Percentiles rank a stretch among this genome's conserved stretches.
Conservation (phyloP, 2,888 invertebrate species). For the Sericinus montela region DNA sequence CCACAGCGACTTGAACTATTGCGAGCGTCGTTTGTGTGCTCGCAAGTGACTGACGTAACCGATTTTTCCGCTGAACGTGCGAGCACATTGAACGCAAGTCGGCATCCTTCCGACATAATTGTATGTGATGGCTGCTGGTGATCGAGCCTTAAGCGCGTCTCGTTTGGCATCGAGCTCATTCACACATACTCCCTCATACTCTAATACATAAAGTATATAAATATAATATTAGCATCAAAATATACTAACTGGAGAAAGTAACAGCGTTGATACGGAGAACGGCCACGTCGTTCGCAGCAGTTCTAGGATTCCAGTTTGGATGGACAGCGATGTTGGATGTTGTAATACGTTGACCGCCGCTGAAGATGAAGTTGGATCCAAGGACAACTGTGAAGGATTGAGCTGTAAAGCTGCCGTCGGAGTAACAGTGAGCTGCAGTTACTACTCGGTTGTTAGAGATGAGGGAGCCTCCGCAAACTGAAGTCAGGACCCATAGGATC, state of each 20-base stretch:
- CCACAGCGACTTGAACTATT: too few relatives aligned
- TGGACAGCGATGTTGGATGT: conserved; percentile 28
- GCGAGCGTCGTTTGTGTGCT: too few relatives aligned
- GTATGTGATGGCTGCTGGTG: too few relatives aligned
- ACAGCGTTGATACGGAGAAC: conserved; percentile 31
- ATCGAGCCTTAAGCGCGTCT: too few relatives aligned
- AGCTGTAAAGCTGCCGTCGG: conserved; percentile 37
- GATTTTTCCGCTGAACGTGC: too few relatives aligned
- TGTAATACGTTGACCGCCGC: conserved; percentile 35
- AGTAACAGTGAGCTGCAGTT: conserved; percentile 49
- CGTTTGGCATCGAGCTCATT: too few relatives aligned
- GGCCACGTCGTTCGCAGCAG: conserved; percentile 41
- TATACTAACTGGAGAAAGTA: conserved; percentile 32
- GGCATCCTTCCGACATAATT: too few relatives aligned
- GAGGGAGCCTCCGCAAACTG: conserved; percentile 40
- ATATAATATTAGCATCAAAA: too few relatives aligned
- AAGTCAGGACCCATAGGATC: conserved; percentile 4
- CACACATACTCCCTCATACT: too few relatives aligned
- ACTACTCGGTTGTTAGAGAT: conserved; percentile 33
- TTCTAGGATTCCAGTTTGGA: conserved; percentile 36
- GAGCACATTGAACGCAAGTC: too few relatives aligned
- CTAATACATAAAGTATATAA: too few relatives aligned
- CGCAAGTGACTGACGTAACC: too few relatives aligned
- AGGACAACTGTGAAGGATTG: conserved; percentile 39
- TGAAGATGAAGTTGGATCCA: conserved; percentile 45